Base-by-base conservation (phyloP, 2,113 vertebrate genomes). In the Oreochromis tanganicae region DNA sequence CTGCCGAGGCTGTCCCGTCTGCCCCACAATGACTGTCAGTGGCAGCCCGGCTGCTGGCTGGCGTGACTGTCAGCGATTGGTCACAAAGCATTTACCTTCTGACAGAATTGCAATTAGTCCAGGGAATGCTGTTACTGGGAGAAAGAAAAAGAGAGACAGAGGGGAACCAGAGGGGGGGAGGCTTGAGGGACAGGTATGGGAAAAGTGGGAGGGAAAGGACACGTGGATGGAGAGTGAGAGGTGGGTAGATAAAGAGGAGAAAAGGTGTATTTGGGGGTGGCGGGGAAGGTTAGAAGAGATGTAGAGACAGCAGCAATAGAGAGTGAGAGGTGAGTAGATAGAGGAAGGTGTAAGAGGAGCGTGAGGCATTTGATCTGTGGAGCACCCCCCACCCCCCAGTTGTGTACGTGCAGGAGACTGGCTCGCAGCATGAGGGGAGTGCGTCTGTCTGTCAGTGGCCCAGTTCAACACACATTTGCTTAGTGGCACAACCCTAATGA, bases 401-500 rank as follows among this genome's bases (percentile, higher is more conserved):
- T 96, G 97, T 84, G 81, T 79, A 59, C 12, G 96, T 96, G 97
- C 95, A 92, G 96, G 68, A 87, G 97, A 97, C 97, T 97, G 96
- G 96, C 95, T 97, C 63, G 88, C 87, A 93, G 95, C 92, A 96
- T 96, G 96, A 97, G 95, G 95, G 95, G 95, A 96, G 95, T 96
- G 93, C 94, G 88, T 94, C 48, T 41, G 63, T 81, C 97, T 97
- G 96, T 97, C 97, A 97, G 96, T 95, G 63, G 80, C 96, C 95
- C 93, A 90, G 97, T 97, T 96, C 97, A 97, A 96, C 95, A 96
- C 95, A 92, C 95, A 95, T 97, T 97, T 97, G 97, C 95, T 97
- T 96, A 97, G 96, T 97, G 97, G 97, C 97, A 97, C 96, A 93
- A 96, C 96, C 96, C 94, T 97, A 97, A 98, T 97, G 97, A 97